Conservation (phyloP, 2,797 vertebrate genomes). For the Pyrocephalus nanus region DNA sequence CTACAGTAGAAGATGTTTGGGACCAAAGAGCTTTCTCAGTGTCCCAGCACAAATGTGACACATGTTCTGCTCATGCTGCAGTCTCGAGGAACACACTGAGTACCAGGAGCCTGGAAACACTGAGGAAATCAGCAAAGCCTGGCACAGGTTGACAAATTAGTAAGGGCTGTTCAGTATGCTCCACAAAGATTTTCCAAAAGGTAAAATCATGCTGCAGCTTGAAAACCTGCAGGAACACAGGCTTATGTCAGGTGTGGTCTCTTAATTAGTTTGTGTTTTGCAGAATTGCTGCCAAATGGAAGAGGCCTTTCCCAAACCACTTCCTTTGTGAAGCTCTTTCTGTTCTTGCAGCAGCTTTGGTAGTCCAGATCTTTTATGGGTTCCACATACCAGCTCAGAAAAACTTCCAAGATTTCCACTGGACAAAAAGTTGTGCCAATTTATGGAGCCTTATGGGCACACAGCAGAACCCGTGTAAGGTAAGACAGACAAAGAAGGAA, state of each 20-base stretch:
- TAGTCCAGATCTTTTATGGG: neutral
- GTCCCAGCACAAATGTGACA: neutral
- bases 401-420: neutral
- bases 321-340: neutral
- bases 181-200: neutral
- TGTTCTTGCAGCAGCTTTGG: neutral
- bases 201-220: neutral
- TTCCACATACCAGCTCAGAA: neutral
- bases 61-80: neutral
- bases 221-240: neutral
- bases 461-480: neutral
- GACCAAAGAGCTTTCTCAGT: neutral
- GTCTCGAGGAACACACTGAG: accelerated
- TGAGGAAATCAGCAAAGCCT: neutral
- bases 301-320: neutral
- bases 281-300: neutral
- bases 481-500: neutral
- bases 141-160: neutral
- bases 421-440: neutral
- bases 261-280: neutral
- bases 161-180: neutral
- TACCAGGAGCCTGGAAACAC: neutral
- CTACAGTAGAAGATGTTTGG: neutral
- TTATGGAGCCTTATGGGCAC: neutral
- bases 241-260: neutral